Evolutionary conservation across 2,888 invertebrate species (phyloP).

Genomic region (Oscheius myriophilus): DNA sequence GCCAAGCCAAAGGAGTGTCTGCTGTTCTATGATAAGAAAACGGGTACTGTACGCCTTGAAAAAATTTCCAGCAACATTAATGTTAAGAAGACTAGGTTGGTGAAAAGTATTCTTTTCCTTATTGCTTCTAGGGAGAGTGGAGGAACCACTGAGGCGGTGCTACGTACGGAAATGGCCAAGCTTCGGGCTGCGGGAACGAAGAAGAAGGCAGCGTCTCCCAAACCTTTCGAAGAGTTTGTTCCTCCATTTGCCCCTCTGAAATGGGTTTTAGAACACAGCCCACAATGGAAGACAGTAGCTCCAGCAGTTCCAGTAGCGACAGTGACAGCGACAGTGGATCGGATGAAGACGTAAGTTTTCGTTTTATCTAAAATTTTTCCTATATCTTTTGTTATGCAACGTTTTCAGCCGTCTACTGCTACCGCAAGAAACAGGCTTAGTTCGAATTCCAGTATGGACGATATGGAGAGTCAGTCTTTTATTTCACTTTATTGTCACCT

Average conservation of each 20-base stretch:
- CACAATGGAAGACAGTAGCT: constrained; percentile 13
- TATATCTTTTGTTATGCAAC: too few species aligned
- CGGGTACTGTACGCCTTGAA: constrained; percentile 59
- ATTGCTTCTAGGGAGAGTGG: constrained; percentile 21
- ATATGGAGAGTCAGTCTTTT: constrained; percentile 17
- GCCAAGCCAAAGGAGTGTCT: constrained; percentile 66
- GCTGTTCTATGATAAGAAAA: constrained; percentile 60
- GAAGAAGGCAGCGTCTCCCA: background rate
- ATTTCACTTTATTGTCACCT: constrained; percentile 1
- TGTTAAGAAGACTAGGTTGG: constrained; percentile 64
- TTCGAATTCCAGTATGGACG: constrained; percentile 20
- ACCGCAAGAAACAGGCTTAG: constrained; percentile 4
- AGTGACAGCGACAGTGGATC: constrained; percentile 32
- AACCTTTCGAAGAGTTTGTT: background rate
- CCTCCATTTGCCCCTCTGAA: background rate
- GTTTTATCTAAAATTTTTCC: background rate
- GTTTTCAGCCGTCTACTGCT: constrained; percentile 1
- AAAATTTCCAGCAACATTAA: constrained; percentile 60
- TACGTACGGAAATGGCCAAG: constrained; percentile 25
- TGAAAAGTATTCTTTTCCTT: background rate
- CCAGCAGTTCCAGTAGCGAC: constrained; percentile 22
- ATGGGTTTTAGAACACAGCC: background rate
- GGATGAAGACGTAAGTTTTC: constrained; percentile 27
- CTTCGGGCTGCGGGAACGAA: constrained; percentile 6
- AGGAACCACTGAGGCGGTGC: constrained; percentile 17